Evolutionary conservation across 2,797 vertebrate genomes (phyloP).

Genomic region (Macroramphosus scolopax): DNA sequence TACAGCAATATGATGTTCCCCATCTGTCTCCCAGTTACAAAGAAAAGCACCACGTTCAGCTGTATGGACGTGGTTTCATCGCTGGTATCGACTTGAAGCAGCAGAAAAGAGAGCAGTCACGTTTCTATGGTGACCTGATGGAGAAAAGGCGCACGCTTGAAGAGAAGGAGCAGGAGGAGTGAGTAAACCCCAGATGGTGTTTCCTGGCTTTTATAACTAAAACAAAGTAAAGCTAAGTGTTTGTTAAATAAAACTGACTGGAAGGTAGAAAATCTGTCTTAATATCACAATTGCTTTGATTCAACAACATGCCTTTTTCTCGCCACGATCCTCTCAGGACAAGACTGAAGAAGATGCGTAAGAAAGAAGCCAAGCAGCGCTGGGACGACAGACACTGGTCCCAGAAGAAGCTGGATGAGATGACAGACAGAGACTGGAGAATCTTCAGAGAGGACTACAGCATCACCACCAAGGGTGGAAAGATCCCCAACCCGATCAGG

Average conservation of each 20-base stretch:
- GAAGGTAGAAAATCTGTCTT: neutral
- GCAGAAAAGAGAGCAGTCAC: slow-evolving; percentile 95
- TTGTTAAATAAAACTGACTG: neutral
- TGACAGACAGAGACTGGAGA: slow-evolving; percentile 98
- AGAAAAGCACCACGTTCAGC: slow-evolving; percentile 93
- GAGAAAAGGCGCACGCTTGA: slow-evolving; percentile 94
- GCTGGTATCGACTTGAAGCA: slow-evolving; percentile 97
- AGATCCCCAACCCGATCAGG: slow-evolving; percentile 97
- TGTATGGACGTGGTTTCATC: slow-evolving; percentile 94
- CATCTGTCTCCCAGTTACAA: slow-evolving; percentile 84
- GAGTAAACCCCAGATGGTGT: no score
- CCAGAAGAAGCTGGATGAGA: slow-evolving; percentile 99
- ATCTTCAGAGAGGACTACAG: slow-evolving; percentile 98
- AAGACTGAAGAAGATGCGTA: slow-evolving; percentile 91
- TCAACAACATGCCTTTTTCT: neutral
- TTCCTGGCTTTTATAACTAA: no score
- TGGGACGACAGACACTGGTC: slow-evolving; percentile 99
- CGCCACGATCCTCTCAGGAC: slow-evolving; percentile 66
- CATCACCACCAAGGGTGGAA: slow-evolving; percentile 98
- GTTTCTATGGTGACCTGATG: slow-evolving; percentile 97
- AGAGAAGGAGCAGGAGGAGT: slow-evolving; percentile 99
- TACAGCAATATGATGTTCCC: neutral
- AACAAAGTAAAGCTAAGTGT: no score
- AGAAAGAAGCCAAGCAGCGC: slow-evolving; percentile 97
- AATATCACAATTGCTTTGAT: no score